These are phyloP conservation scores for Syrphus vitripennis DNA, from an alignment of 2,888 invertebrate genomes.

Conservation along the genomic window DNA sequence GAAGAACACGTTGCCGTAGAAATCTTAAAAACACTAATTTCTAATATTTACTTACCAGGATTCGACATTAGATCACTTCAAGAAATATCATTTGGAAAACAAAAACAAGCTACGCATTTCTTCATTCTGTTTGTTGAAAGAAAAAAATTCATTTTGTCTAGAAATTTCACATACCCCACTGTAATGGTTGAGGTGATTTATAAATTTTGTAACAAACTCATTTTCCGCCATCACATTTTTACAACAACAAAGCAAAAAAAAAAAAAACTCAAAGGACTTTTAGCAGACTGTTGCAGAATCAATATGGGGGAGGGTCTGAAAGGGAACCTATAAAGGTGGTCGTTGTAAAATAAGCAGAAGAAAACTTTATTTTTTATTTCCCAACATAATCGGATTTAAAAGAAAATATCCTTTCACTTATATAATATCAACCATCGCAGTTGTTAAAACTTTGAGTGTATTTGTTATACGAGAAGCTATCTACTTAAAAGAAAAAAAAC, in stretches of 20 bases:
- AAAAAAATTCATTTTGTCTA: no score
- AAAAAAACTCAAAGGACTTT: slow-evolving; percentile 22
- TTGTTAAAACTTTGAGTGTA: not conserved
- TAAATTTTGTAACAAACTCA: not conserved
- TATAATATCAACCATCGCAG: slow-evolving; percentile 19
- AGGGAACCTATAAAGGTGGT: not conserved
- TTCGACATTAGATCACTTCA: no score
- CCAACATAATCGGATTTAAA: slow-evolving; percentile 61
- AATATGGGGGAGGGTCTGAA: not conserved
- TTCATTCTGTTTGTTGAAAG: no score
- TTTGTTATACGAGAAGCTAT: no score
- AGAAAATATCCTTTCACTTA: slow-evolving; percentile 64
- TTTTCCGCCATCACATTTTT: not conserved
- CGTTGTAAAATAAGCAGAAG: not conserved
- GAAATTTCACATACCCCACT: not conserved
- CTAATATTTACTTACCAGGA: no score
- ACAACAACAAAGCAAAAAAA: not conserved
- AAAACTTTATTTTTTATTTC: slow-evolving; percentile 32
- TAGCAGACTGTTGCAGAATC: slow-evolving; percentile 28
- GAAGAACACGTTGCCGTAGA: no score
- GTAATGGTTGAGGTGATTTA: not conserved
- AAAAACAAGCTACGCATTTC: no score
- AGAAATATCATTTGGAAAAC: no score
- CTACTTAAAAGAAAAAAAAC: not conserved
- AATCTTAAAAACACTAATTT: no score